Percentiles rank a stretch among this genome's conserved stretches.
Evolutionary conservation across 2,113 vertebrate species (phyloP).

Genomic region (Phyllostomus hastatus): DNA sequence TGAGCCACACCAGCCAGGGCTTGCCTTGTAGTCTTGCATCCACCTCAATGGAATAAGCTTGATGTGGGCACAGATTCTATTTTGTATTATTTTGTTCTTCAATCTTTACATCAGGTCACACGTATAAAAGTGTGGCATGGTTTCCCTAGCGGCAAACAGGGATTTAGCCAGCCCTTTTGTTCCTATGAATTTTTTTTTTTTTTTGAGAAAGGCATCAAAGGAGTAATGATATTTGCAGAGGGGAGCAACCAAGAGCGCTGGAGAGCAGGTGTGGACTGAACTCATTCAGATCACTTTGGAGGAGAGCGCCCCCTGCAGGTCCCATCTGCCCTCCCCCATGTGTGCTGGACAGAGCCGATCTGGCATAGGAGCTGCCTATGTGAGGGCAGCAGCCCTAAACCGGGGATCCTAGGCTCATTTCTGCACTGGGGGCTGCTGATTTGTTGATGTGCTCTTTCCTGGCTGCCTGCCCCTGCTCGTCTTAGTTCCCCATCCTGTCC

Average conservation of each 20-base stretch:
- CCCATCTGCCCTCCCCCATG: too few species aligned
- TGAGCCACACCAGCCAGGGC: too few species aligned
- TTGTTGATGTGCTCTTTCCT: too few species aligned
- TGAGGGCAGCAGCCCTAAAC: too few species aligned
- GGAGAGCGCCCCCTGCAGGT: not conserved
- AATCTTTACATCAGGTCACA: not conserved
- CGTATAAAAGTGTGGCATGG: not conserved
- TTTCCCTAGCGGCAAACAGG: not conserved
- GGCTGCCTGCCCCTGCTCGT: too few species aligned
- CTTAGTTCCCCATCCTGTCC: not conserved
- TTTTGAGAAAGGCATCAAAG: not conserved
- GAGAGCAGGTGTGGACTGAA: too few species aligned
- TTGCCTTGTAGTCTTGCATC: not conserved
- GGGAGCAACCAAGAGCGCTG: not conserved
- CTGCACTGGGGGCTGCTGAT: not conserved
- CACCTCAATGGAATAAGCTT: not conserved
- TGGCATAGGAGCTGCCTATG: not conserved
- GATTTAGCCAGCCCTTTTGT: not conserved
- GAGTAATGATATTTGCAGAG: not conserved
- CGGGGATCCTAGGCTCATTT: too few species aligned
- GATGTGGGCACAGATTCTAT: not conserved
- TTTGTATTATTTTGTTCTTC: not conserved
- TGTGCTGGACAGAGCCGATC: not conserved
- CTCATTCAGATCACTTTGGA: rapidly evolving
- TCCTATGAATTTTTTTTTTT: not conserved